A percentile compares a stretch with the other conserved stretches of the same genome.
Conservation (phyloP, 2,113 vertebrate genomes). For the Micromys minutus region DNA sequence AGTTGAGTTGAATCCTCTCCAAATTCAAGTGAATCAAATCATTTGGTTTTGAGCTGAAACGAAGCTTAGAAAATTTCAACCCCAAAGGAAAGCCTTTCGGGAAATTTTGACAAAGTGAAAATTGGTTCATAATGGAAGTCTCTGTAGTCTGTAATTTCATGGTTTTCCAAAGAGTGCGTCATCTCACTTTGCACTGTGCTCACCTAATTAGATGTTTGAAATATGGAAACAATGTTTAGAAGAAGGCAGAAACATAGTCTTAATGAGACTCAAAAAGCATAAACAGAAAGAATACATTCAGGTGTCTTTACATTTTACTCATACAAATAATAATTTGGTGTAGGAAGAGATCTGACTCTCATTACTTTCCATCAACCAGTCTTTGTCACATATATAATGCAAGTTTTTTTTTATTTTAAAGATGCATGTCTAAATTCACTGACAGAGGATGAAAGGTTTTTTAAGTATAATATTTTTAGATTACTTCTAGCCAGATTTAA, state of each 20-base stretch:
- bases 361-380: slow-evolving; percentile 38
- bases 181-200: slow-evolving; percentile 73
- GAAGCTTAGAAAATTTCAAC: slow-evolving; percentile 68
- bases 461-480: slow-evolving; percentile 37
- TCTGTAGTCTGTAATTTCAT: slow-evolving; percentile 78
- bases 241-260: slow-evolving; percentile 68
- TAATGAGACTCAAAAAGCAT: slow-evolving; percentile 62
- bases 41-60: slow-evolving; percentile 59
- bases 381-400: slow-evolving; percentile 6
- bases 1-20: slow-evolving; percentile 27
- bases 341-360: slow-evolving; percentile 43
- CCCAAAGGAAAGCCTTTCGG: slow-evolving; percentile 62
- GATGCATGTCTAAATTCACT: slow-evolving; percentile 16
- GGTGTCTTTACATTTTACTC: slow-evolving; percentile 75
- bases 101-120: slow-evolving; percentile 77
- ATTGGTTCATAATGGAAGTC: slow-evolving; percentile 74
- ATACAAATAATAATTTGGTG: slow-evolving; percentile 63
- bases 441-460: background rate
- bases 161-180: slow-evolving; percentile 68
- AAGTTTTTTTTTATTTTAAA: slow-evolving; percentile 11
- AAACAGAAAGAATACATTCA: slow-evolving; percentile 71
- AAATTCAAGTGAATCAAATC: slow-evolving; percentile 56
- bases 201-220: slow-evolving; percentile 77
- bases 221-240: slow-evolving; percentile 73
- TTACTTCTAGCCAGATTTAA: slow-evolving; percentile 29